A percentile compares a stretch with the other conserved stretches of the same genome.
These are phyloP conservation scores for Chouioia cunea DNA, from an alignment of 2,888 invertebrate genomes.

Conservation along the genomic window DNA sequence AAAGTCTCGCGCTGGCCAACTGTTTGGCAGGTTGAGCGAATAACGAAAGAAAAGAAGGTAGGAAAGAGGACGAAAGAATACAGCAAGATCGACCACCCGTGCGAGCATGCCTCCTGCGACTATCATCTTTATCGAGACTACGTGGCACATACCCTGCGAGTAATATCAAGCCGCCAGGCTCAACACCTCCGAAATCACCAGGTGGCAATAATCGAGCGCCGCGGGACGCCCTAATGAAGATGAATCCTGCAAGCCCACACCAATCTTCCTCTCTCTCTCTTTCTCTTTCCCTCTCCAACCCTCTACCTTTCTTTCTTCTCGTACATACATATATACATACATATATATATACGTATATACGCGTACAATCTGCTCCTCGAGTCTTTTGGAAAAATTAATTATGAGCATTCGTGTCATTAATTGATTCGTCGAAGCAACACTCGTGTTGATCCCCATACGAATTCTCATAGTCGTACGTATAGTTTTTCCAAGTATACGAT, in stretches of 20 bases:
- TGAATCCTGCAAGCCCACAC: slow-evolving; percentile 58
- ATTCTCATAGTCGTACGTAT: no score
- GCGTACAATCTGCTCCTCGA: no score
- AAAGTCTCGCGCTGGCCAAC: slow-evolving; percentile 34
- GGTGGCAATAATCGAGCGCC: slow-evolving; percentile 60
- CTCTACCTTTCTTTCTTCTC: background rate
- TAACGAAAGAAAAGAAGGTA: no score
- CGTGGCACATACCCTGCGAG: background rate
- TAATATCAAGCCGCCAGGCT: slow-evolving; percentile 53
- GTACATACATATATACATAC: no score
- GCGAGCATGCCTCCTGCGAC: background rate
- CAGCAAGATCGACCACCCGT: slow-evolving; percentile 37
- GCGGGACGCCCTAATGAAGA: slow-evolving; percentile 68
- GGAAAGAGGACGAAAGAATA: no score
- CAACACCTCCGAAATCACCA: slow-evolving; percentile 65
- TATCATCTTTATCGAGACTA: slow-evolving; percentile 45
- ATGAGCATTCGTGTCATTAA: no score
- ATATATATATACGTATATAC: no score
- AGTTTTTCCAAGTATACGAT: no score
- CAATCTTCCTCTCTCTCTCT: background rate
- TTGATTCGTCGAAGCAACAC: background rate
- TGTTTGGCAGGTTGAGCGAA: slow-evolving; percentile 1
- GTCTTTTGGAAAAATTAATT: no score
- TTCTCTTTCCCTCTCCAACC: background rate
- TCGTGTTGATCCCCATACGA: background rate